A percentile compares a stretch with the other conserved stretches of the same genome.
These are phyloP conservation scores for pig (Sus scrofa) DNA, from an alignment of 2,113 vertebrate genomes.

Conservation along the genomic window DNA sequence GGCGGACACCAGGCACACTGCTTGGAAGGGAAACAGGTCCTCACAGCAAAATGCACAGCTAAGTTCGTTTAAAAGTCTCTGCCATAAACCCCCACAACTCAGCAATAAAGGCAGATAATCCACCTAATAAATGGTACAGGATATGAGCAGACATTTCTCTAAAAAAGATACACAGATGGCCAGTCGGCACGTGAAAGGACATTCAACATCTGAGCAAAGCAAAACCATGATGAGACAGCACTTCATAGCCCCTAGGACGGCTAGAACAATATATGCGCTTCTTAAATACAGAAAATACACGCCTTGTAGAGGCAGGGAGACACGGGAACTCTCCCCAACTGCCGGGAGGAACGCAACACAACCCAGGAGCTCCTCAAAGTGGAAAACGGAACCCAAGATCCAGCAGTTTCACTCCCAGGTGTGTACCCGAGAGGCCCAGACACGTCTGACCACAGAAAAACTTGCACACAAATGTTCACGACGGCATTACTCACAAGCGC, in stretches of 20 bases:
- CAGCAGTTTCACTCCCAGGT: not conserved
- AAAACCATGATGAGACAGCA: not conserved
- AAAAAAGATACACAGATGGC: no score
- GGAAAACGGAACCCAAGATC: no score
- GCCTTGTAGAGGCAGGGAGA: no score
- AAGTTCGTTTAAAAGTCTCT: not conserved
- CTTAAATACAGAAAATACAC: not conserved
- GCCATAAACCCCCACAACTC: not conserved
- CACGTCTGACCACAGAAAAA: accelerated
- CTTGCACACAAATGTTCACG: no score
- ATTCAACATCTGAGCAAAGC: no score
- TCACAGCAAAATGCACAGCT: not conserved
- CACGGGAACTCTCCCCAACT: no score
- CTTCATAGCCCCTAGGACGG: accelerated
- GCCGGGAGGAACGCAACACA: no score
- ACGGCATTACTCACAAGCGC: not conserved
- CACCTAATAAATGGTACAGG: not conserved
- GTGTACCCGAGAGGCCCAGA: no score
- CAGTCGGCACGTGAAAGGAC: no score
- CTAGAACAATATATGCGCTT: accelerated
- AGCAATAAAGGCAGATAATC: not conserved
- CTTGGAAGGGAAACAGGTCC: not conserved
- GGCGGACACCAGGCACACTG: no score
- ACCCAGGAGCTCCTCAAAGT: not conserved
- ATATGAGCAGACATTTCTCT: not conserved